Evolutionary conservation across 2,888 invertebrate genomes (phyloP).

Genomic region (Stramonita haemastoma): DNA sequence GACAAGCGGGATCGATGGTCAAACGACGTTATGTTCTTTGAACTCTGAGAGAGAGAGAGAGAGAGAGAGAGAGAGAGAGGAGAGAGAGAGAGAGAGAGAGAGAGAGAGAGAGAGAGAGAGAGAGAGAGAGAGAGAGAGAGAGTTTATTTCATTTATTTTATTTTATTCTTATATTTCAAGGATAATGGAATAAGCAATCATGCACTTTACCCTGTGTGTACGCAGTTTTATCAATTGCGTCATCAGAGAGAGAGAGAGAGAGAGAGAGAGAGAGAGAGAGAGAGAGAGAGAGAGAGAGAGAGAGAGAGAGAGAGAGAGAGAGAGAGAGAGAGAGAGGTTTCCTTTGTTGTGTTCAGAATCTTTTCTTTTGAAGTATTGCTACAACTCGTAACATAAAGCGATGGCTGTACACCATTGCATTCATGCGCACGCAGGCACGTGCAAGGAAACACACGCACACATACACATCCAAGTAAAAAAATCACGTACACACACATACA

Average conservation of each 20-base stretch:
- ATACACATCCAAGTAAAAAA: neutral
- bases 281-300: neutral
- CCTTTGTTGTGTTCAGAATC: no score
- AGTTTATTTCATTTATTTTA: no score
- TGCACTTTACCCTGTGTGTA: neutral
- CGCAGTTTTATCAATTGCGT: no score
- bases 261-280: slow-evolving; percentile 24
- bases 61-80: neutral
- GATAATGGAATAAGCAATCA: no score
- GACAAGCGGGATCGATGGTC: no score
- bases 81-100: neutral
- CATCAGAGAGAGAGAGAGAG: neutral
- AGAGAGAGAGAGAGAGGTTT: neutral
- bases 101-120: neutral
- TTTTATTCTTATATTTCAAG: no score
- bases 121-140: slow-evolving; percentile 2
- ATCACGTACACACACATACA: no score
- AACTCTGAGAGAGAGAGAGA: neutral
- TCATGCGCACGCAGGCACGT: neutral
- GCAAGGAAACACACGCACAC: neutral
- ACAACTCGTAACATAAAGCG: neutral
- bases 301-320: slow-evolving; percentile 27
- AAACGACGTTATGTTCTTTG: no score
- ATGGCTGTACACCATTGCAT: neutral
- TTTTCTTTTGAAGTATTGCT: no score